Evolutionary conservation across 2,113 vertebrate species (phyloP).

Genomic region (Pituophis catenifer): DNA sequence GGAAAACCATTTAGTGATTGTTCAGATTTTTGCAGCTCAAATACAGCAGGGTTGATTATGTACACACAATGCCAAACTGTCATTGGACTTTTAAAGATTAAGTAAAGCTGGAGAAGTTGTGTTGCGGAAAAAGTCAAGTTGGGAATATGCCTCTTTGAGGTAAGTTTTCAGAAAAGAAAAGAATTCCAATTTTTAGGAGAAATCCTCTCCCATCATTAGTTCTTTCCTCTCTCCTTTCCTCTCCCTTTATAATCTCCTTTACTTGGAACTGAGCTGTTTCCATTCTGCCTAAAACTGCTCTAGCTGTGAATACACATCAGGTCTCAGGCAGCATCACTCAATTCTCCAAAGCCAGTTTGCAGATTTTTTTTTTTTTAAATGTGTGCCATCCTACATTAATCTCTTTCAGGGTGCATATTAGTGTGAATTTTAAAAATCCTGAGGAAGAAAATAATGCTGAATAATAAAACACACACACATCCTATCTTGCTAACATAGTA

Average conservation of each 20-base stretch:
- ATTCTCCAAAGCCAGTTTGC: background rate
- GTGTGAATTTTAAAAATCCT: background rate
- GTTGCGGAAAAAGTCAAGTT: background rate
- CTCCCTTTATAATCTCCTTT: background rate
- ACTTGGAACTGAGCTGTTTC: background rate
- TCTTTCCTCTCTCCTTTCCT: background rate
- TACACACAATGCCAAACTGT: background rate
- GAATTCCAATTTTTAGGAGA: background rate
- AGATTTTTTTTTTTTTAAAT: background rate
- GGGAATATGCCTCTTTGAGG: background rate
- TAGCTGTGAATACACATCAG: background rate
- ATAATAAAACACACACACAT: background rate
- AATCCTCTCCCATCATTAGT: background rate
- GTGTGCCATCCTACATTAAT: background rate
- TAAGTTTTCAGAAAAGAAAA: background rate
- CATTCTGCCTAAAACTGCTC: background rate
- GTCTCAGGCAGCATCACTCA: background rate
- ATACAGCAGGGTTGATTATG: background rate
- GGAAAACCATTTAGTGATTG: background rate
- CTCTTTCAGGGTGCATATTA: background rate
- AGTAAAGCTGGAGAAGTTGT: background rate
- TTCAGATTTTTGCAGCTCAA: background rate
- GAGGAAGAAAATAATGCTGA: background rate
- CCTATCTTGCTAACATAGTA: background rate
- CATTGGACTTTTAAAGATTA: background rate